Conservation (phyloP, 2,113 vertebrate species). For the Anthoscopus minutus region DNA sequence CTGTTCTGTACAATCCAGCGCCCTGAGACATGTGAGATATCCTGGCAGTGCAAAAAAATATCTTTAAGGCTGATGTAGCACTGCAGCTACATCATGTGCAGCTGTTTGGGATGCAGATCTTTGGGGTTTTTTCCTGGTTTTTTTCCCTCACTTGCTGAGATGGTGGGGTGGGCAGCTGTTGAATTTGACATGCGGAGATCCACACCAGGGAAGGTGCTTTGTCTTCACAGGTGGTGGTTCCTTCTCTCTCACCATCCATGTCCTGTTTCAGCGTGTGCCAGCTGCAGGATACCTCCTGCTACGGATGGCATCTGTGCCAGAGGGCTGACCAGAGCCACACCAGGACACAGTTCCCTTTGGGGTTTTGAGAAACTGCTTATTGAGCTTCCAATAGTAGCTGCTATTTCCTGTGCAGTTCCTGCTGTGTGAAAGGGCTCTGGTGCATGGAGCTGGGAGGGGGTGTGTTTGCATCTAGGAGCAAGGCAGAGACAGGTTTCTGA, state of each 20-base stretch:
- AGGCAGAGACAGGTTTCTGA: fast-evolving
- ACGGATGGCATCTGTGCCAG: fast-evolving
- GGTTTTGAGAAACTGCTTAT: not conserved
- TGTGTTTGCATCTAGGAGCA: not conserved
- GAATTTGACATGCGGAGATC: not conserved
- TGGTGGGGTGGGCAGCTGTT: not conserved
- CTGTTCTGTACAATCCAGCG: not conserved
- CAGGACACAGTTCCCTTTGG: not conserved
- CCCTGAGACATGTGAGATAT: not conserved
- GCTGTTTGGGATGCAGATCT: not conserved
- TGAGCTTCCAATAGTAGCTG: fast-evolving
- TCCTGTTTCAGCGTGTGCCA: fast-evolving
- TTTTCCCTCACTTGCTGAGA: not conserved
- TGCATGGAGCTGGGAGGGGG: fast-evolving
- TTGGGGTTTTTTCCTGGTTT: not conserved
- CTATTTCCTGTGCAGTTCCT: fast-evolving
- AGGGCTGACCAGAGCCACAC: not conserved
- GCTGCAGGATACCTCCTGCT: not conserved
- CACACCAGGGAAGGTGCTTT: not conserved
- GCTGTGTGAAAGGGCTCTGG: not conserved
- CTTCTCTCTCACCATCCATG: not conserved
- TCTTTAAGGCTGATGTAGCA: not conserved
- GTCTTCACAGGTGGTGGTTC: fast-evolving
- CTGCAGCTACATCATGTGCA: not conserved
- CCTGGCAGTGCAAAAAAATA: not conserved